phyloP scores from a whole-genome alignment of 2,797 vertebrate species.

The Tapera naevia region DNA sequence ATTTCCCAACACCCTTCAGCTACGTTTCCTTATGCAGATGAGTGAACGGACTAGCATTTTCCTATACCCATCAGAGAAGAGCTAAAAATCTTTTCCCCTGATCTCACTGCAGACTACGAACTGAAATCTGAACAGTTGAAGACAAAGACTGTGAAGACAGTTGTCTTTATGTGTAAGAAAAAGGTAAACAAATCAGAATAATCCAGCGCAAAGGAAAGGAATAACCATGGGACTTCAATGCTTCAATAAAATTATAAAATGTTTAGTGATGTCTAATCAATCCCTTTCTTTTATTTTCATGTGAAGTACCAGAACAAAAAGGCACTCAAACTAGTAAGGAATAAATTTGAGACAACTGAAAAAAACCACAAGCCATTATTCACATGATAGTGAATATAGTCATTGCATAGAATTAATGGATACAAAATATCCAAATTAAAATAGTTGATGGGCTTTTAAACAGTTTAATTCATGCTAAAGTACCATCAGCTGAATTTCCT shows the following conservation, averaged over 20 bases:
- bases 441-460: neutral
- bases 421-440: constrained; percentile 40
- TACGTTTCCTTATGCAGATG: neutral
- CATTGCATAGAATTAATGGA: neutral
- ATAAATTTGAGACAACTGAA: neutral
- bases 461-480: neutral
- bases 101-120: neutral
- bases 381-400: neutral
- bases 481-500: neutral
- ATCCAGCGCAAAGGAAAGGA: neutral
- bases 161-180: neutral
- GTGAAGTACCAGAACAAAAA: neutral
- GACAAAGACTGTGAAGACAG: neutral
- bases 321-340: neutral
- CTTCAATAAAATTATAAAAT: neutral
- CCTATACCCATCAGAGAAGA: neutral
- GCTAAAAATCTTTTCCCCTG: neutral
- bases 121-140: neutral
- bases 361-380: neutral
- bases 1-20: neutral
- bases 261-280: neutral
- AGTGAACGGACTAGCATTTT: neutral
- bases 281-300: neutral
- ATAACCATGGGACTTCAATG: neutral
- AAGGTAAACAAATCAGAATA: neutral